Base-by-base conservation (phyloP, 1,140 invertebrate genomes). In the Sinonovacula constricta region DNA sequence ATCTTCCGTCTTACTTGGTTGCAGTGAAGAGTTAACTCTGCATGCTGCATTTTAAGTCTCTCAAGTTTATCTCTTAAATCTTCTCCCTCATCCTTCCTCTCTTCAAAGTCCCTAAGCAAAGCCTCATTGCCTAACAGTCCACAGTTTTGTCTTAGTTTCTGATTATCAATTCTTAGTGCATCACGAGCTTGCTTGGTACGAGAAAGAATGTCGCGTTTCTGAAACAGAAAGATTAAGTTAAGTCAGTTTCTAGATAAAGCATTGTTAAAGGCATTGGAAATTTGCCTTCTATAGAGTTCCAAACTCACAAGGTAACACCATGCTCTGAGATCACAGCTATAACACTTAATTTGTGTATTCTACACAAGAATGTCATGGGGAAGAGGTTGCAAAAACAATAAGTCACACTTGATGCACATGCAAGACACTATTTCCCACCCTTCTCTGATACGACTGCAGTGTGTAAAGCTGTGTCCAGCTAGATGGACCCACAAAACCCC, bases 101-200 rank as follows among this genome's bases (percentile, higher is more conserved):
- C 88, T 78, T 91, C 90, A 83, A 89, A 91, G 77, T 91, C 90
- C 77, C 89, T 72, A 15, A 91, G 79, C 54, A 91, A 81, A 26
- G 85, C 79, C 72, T 87, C 83, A 79, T 91, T 91, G 22, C 89
- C 90, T 24, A 91, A 83, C 26, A 91, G 81, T n/a, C 91, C 91
- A 83, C 89, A 89, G 69, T 88, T 90, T 78, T 90, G 87, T 49
- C 88, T 83, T 53, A 91, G 79, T 65, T 79, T 82, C 14, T 88
- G 85, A 80, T 91, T 91, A 76, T 91, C 88, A 24, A 89, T 90
- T 74, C 89, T 75, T n/a, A 91, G 76, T 1, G 85, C 81, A 79
- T 91, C 91, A 62, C 90, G 77, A 0, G 88, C 87, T 79, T 91
- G 90, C 71, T 91, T 91, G 57, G 88, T 90, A 67, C 87, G 81